A percentile compares a stretch with the other conserved stretches of the same genome.
phyloP scores from a whole-genome alignment of 2,888 invertebrate genomes.

The Heteropelma amictum region DNA sequence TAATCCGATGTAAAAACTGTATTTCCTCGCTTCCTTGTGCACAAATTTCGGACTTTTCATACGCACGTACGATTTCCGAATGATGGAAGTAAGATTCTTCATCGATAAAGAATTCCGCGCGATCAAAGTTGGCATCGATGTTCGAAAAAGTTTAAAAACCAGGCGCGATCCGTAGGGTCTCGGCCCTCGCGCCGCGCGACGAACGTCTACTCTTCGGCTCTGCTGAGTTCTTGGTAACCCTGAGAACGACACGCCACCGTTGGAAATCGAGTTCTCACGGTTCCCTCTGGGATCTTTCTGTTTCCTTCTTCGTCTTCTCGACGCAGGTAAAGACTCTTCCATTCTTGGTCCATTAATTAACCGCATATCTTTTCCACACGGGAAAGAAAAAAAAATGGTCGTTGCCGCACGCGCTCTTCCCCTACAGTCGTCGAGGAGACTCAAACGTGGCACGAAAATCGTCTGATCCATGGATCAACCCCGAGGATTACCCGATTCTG shows the following conservation, averaged over 20 bases:
- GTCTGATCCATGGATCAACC: too few species aligned
- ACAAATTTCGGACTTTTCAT: too few species aligned
- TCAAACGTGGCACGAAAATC: too few species aligned
- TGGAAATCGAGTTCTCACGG: constrained; percentile 74
- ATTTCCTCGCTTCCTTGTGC: too few species aligned
- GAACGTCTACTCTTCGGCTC: constrained; percentile 64
- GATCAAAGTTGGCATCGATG: background rate
- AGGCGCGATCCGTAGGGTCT: background rate
- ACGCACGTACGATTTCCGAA: too few species aligned
- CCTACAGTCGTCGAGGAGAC: background rate
- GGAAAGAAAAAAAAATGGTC: background rate
- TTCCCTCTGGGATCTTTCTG: constrained; percentile 50
- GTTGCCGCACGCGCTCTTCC: too few species aligned
- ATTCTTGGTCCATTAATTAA: background rate
- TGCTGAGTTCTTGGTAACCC: constrained; percentile 71
- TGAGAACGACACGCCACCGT: constrained; percentile 71
- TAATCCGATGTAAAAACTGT: too few species aligned
- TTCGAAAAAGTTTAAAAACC: background rate
- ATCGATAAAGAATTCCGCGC: too few species aligned
- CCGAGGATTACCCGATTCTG: too few species aligned
- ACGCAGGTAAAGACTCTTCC: constrained; percentile 29
- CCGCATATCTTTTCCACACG: constrained; percentile 34
- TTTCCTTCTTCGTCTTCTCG: constrained; percentile 44
- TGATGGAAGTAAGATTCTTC: too few species aligned
- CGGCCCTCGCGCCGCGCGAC: background rate